Base-by-base conservation (phyloP, 2,113 vertebrate species). In the Cynopterus brachyotis region DNA sequence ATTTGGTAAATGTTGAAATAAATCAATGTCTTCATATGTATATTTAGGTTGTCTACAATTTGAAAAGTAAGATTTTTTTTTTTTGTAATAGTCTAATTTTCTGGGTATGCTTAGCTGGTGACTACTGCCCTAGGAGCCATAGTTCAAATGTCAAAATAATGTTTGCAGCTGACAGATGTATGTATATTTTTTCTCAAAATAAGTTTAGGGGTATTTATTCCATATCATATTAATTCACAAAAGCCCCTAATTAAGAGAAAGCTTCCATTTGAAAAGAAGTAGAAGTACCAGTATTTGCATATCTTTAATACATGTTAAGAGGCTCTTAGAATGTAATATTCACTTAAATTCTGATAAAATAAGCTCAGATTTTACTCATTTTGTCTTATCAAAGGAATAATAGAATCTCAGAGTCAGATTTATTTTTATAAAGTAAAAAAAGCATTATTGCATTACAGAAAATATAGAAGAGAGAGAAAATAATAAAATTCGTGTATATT, bases 1-100 rank as follows among this genome's bases (percentile, higher is more conserved):
- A 59, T 12, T 64, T 28, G 85, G 72, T 96, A 82, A 93, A 85
- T 85, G 72, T 92, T 96, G 96, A 94, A 91, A 94, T 62, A n/a
- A 87, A 94, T 95, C 69, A 69, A 2, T 40, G 45, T 79, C 37
- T 50, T 87, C 22, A 28, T 59, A 53, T 79, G 53, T 97, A 13
- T 79, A 40, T 90, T 87, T 92, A 62, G 15, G 15, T 97, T 94
- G 6, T 86, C 70, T 59, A 95, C 60, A 82, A 42, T 93, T 84
- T 85, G 60, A 96, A 96, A 93, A 78, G 17, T 73, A 82, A 79
- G 26, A 22, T 50, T 50, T 94, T 42, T 69, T 69, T 45, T 62
- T 79, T 75, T 55, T 83, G 62, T 20, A 26, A 7, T 95, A 82
- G 35, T 91, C 40, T 76, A 47, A 42, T 35, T 94, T 96, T 89